Base-by-base conservation (phyloP, 1,140 invertebrate genomes). In the Drosophila pseudoobscura region DNA sequence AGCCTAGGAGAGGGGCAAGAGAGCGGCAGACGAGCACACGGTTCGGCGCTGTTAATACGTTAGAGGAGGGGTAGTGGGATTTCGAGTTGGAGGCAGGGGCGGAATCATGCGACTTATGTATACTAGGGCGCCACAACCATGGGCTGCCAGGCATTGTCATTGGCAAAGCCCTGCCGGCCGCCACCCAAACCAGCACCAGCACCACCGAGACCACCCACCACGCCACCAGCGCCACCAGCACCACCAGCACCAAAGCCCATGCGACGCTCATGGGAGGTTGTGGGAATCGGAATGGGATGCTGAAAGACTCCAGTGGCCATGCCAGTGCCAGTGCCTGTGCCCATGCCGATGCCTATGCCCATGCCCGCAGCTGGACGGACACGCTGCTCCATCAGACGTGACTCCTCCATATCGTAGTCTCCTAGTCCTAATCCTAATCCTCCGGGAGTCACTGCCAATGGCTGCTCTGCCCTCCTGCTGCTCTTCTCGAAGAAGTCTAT, bases 401-500 rank as follows among this genome's bases (percentile, higher is more conserved):
- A 83, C 31, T 83, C 75, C 17, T 76, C 71, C 11, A 35, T 26
- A 15, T 59, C 60, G 44, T 57, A 75, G 52, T 78, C 72, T 7
- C 26, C 24, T 26, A 26, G 4, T 26, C 20, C 24, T 26, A 53
- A 24, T 20, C 20, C 24, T 26, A 53, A 24, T 20, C 35, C 31
- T 13, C 29, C 15, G 9, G 49, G 29, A 26, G 51, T 26, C 24
- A 26, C 62, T 43, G 43, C 55, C 11, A 39, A 51, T 17, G 79
- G 47, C 9, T 49, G 45, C 54, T 71, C 70, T 7, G 75, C 56
- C 20, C 54, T 63, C 52, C 80, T 59, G 31, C 90, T 59, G 31
- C 89, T 84, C 52, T 82, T 83, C 55, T 94, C 94, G 87, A 97
- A 97, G 90, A 96, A 97, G 78, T 96, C 96, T 69, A 96, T 96